A percentile compares a stretch with the other conserved stretches of the same genome.
These are phyloP conservation scores for Dryas iulia DNA, from an alignment of 1,140 invertebrate genomes.

Conservation along the genomic window DNA sequence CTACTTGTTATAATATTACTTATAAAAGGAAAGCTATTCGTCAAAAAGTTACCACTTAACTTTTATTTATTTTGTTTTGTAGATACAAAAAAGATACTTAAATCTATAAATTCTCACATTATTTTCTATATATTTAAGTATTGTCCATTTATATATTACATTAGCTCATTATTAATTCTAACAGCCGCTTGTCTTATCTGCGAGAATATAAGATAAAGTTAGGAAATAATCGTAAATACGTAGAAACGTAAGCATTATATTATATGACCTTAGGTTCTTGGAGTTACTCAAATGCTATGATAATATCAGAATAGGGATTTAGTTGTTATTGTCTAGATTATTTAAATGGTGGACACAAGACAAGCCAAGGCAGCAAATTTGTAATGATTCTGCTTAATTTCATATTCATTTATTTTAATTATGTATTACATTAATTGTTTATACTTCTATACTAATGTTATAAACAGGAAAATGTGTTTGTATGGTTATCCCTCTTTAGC, in stretches of 20 bases:
- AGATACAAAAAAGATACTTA: no score
- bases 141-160: conserved; percentile 3
- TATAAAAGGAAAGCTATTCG: no score
- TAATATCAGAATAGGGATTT: background rate
- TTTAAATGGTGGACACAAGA: background rate
- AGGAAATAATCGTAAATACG: conserved; percentile 28
- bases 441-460: no score
- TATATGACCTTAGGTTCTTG: conserved; percentile 17
- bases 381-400: background rate
- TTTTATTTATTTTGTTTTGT: no score
- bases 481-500: no score
- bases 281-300: background rate
- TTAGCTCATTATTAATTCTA: conserved; percentile 15
- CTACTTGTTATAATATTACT: no score
- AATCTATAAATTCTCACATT: background rate
- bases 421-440: no score
- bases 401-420: no score
- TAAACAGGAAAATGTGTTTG: no score
- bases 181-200: conserved; percentile 28
- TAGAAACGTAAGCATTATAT: conserved; percentile 19
- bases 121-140: background rate
- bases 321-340: background rate
- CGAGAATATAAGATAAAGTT: conserved; percentile 9
- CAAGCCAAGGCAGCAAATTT: no score
- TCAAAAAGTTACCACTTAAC: no score